Conservation (phyloP, 2,888 invertebrate genomes). For the Sinodicranocentrus sp. region DNA sequence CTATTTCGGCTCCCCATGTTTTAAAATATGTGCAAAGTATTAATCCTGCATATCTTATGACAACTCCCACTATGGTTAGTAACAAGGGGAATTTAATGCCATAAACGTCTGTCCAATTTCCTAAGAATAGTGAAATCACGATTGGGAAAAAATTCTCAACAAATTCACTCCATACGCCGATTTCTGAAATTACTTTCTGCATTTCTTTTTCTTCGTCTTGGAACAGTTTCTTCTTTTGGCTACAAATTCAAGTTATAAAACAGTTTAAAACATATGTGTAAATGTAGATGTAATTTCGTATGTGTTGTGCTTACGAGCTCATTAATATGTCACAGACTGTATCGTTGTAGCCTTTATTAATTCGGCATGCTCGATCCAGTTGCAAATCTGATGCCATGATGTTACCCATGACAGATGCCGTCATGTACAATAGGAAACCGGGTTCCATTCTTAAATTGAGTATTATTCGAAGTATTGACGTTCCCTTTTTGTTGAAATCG, state of each 20-base stretch:
- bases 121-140: slow-evolving; percentile 73
- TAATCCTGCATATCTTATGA: slow-evolving; percentile 72
- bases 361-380: slow-evolving; percentile 71
- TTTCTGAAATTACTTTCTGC: slow-evolving; percentile 71
- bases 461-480: neutral
- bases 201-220: slow-evolving; percentile 64
- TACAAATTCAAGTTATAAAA: neutral
- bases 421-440: slow-evolving; percentile 74
- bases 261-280: neutral
- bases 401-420: slow-evolving; percentile 75
- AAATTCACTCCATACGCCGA: slow-evolving; percentile 74
- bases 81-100: slow-evolving; percentile 76
- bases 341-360: slow-evolving; percentile 68
- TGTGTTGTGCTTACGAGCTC: slow-evolving; percentile 41
- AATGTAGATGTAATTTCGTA: neutral
- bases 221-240: neutral
- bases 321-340: slow-evolving; percentile 68
- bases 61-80: slow-evolving; percentile 73
- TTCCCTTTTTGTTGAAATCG: neutral
- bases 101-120: slow-evolving; percentile 76
- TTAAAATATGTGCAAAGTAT: slow-evolving; percentile 70
- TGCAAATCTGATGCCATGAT: slow-evolving; percentile 73
- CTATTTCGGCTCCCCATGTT: slow-evolving; percentile 68
- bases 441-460: slow-evolving; percentile 72
- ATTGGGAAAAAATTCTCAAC: slow-evolving; percentile 77